Evolutionary conservation across 2,113 vertebrate genomes (phyloP).

Genomic region (Phrynosoma blainvillii): DNA sequence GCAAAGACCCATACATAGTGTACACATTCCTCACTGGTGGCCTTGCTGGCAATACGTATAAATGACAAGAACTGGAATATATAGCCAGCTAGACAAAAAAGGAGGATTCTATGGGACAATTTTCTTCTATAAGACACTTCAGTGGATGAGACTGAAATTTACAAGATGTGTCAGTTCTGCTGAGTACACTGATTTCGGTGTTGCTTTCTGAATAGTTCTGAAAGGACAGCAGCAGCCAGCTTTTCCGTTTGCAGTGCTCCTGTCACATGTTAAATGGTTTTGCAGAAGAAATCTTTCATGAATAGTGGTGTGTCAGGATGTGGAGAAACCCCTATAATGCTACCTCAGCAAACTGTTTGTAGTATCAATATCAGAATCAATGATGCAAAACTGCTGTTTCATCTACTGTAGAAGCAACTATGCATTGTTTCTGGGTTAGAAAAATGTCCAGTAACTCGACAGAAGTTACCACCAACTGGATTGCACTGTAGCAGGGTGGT

Average conservation of each 20-base stretch:
- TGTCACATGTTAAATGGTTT: not conserved
- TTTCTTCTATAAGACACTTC: not conserved
- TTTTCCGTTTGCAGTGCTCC: not conserved
- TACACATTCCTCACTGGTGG: not conserved
- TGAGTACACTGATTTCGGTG: not conserved
- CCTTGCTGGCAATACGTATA: not conserved
- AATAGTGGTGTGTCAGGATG: not conserved
- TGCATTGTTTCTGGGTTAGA: slow-evolving; percentile 14
- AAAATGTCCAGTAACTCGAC: not conserved
- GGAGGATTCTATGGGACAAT: not conserved
- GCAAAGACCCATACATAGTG: not conserved
- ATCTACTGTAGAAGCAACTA: not conserved
- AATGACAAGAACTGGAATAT: not conserved
- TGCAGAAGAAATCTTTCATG: not conserved
- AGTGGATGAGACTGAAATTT: not conserved
- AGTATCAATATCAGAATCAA: slow-evolving; percentile 3
- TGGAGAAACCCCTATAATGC: not conserved
- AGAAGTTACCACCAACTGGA: not conserved
- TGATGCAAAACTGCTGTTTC: not conserved
- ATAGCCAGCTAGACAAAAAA: not conserved
- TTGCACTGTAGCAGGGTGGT: not conserved
- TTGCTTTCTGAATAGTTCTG: accelerated
- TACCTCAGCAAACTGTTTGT: not conserved
- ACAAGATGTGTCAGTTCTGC: not conserved
- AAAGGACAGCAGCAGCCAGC: not conserved